phyloP scores from a whole-genome alignment of 2,888 invertebrate species.

The Drosophila mercatorum region DNA sequence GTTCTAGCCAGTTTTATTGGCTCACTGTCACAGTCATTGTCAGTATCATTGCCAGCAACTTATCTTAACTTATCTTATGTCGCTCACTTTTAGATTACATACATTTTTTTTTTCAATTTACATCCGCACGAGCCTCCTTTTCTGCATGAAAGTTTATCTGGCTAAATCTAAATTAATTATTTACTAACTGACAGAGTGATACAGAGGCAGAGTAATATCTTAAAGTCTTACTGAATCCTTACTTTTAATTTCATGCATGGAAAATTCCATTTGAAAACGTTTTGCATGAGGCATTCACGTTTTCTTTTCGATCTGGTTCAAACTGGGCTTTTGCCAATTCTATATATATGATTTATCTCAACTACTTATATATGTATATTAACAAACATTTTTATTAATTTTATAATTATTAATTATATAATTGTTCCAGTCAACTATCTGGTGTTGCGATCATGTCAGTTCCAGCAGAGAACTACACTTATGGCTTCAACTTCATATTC shows the following conservation, averaged over 20 bases:
- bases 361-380: too few species aligned
- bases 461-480: conserved; percentile 86
- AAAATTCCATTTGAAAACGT: too few species aligned
- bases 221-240: background rate
- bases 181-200: too few species aligned
- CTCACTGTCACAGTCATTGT: too few species aligned
- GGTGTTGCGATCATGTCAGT: conserved; percentile 86
- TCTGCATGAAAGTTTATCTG: background rate
- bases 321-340: too few species aligned
- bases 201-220: background rate
- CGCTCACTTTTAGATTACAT: background rate
- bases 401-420: background rate
- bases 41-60: background rate
- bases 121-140: conserved; percentile 1
- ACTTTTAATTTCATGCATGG: too few species aligned
- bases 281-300: too few species aligned
- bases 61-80: conserved; percentile 20
- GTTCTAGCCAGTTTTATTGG: conserved; percentile 12
- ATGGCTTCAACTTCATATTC: conserved; percentile 85
- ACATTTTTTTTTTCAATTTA: background rate
- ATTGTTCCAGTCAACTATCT: conserved; percentile 85
- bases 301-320: too few species aligned
- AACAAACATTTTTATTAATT: background rate
- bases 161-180: background rate
- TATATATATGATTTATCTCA: too few species aligned